Conservation (phyloP, 2,888 invertebrate genomes). For the Drosophila austrosaltans region DNA sequence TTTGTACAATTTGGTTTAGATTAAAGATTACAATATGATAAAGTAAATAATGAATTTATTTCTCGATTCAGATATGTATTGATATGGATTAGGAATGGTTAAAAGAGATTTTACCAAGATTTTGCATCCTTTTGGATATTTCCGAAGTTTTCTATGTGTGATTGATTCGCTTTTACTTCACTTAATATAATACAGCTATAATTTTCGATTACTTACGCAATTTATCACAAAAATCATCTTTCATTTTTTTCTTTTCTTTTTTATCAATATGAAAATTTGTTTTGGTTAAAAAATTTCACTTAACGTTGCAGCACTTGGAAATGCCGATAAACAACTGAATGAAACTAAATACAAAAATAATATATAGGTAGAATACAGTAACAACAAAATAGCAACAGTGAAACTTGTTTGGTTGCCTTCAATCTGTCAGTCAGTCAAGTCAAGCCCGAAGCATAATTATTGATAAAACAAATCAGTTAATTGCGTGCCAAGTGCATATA, state of each 20-base stretch:
- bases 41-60: no score
- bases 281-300: neutral
- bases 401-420: constrained; percentile 37
- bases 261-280: neutral
- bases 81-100: no score
- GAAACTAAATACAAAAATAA: constrained; percentile 33
- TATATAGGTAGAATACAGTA: constrained; percentile 15
- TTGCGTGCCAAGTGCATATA: constrained; percentile 61
- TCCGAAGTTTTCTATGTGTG: no score
- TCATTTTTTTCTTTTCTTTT: constrained; percentile 24
- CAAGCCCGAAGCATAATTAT: constrained; percentile 75
- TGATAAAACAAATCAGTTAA: constrained; percentile 80
- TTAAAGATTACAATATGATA: no score
- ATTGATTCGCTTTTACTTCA: neutral
- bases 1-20: no score
- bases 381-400: constrained; percentile 56
- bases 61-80: no score
- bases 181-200: neutral
- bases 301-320: constrained; percentile 39
- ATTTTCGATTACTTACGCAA: constrained; percentile 37
- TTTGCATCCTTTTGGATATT: neutral
- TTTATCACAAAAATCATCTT: constrained; percentile 41
- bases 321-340: constrained; percentile 59
- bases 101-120: neutral
- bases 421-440: constrained; percentile 40